Evolutionary conservation across 2,888 invertebrate genomes (phyloP), one percentile per base, ranked within the genome.

Genomic region (Heliconius charithonia): DNA sequence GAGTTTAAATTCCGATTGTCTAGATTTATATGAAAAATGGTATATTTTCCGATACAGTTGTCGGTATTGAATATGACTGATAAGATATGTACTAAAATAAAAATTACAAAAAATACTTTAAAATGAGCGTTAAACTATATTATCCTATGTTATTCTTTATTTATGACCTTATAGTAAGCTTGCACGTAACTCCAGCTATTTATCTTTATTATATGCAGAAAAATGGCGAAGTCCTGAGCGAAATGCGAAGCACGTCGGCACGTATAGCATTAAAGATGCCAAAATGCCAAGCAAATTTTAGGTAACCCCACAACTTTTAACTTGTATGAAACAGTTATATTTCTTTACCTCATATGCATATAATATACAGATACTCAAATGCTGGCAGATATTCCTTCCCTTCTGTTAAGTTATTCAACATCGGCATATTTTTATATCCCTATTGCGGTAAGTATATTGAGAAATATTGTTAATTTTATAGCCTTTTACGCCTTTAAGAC

Each of bases 151-250:
- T 45, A 65, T 65, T 45, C 45, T 65, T 27, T 74, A 74, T 74
- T 74, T 74, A 74, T 74, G 63, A 74, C 74, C 65, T 74, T 65
- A 77, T 66, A 77, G 77, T 77, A 72, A 77, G 66, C 77, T 56
- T 59, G 56, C 66, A 77, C 77, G 77, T 74, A 67, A 73, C 66
- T 72, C 73, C 72, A 63, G 73, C 77, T 72, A 77, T 77, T 77
- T 77, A 73, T 77, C 77, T 77, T 77, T 77, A 77, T 77, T 77
- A 77, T 78, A 74, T 78, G 78, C 73, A 77, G 73, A 73, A 78
- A 78, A 78, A 74, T 74, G 62, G 78, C 73, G 45, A 45, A 74
- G 13, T 45, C 78, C 78, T 67, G 74, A 78, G 73, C 78, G 67
- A 78, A 78, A 74, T 78, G 74, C 78, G 73, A 78, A 62, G 66